A percentile compares a stretch with the other conserved stretches of the same genome.
These are phyloP conservation scores for Macaria liturata DNA, from an alignment of 2,888 invertebrate species.

Conservation along the genomic window DNA sequence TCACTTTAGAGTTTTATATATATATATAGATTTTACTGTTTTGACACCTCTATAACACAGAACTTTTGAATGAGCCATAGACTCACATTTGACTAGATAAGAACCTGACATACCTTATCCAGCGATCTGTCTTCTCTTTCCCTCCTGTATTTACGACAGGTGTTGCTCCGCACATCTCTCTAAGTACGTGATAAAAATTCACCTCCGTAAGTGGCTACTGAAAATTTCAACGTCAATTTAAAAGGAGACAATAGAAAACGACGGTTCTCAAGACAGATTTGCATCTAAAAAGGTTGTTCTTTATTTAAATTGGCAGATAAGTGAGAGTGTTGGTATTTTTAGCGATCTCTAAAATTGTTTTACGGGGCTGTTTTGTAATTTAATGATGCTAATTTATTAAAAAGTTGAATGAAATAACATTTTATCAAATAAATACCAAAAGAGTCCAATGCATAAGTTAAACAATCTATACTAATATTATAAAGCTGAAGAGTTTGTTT, in stretches of 20 bases:
- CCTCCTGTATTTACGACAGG: conserved; percentile 30
- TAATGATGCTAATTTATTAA: too few relatives aligned
- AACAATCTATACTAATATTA: too few relatives aligned
- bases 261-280: background rate
- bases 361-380: too few relatives aligned
- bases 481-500: too few relatives aligned
- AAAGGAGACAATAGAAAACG: conserved; percentile 22
- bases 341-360: too few relatives aligned
- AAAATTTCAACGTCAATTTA: conserved; percentile 31
- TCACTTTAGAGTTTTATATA: too few relatives aligned
- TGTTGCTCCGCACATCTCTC: conserved; percentile 26
- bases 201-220: conserved; percentile 35
- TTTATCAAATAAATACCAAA: too few relatives aligned
- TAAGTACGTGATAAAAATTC: conserved; percentile 41
- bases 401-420: too few relatives aligned
- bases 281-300: background rate
- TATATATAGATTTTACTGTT: conserved; percentile 1
- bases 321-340: too few relatives aligned
- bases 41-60: conserved; percentile 6
- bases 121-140: conserved; percentile 2
- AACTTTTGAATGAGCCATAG: background rate
- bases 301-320: too few relatives aligned
- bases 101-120: conserved; percentile 9
- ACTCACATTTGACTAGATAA: too few relatives aligned
- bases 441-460: too few relatives aligned